Evolutionary conservation across 2,113 vertebrate genomes (phyloP).

Genomic region (Sturnira hondurensis): DNA sequence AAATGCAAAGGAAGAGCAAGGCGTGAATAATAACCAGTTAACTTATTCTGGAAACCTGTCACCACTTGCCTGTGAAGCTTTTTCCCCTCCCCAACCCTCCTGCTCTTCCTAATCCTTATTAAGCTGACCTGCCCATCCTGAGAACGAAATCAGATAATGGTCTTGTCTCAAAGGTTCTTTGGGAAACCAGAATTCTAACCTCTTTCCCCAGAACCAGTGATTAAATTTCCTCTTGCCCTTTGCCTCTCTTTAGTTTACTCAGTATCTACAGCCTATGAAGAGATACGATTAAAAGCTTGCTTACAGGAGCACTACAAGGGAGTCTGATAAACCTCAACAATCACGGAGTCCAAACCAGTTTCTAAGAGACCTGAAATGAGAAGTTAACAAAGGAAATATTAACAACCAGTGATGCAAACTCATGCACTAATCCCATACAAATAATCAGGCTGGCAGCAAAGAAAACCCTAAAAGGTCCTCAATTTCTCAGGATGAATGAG

Average conservation of each 20-base stretch:
- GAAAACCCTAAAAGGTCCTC: not conserved
- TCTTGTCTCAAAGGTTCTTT: not conserved
- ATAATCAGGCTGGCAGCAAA: not conserved
- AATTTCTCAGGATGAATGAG: constrained; percentile 21
- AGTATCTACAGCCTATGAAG: not conserved
- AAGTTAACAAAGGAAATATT: not conserved
- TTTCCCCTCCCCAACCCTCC: not conserved
- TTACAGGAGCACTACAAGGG: not conserved
- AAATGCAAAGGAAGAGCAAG: not conserved
- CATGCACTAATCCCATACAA: not conserved
- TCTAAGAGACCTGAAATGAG: constrained; percentile 13
- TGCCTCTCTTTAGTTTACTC: not conserved
- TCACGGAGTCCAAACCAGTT: not conserved
- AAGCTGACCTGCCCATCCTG: not conserved
- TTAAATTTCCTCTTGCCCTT: not conserved
- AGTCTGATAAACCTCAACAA: not conserved
- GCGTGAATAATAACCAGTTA: not conserved
- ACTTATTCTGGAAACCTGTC: not conserved
- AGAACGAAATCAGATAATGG: not conserved
- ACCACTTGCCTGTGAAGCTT: not conserved
- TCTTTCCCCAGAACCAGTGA: not conserved
- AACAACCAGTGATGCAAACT: not conserved
- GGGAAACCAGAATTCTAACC: not conserved
- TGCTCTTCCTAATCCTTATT: not conserved
- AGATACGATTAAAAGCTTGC: not conserved